Evolutionary conservation across 2,113 vertebrate species (phyloP).

Genomic region (Electrona antarctica): DNA sequence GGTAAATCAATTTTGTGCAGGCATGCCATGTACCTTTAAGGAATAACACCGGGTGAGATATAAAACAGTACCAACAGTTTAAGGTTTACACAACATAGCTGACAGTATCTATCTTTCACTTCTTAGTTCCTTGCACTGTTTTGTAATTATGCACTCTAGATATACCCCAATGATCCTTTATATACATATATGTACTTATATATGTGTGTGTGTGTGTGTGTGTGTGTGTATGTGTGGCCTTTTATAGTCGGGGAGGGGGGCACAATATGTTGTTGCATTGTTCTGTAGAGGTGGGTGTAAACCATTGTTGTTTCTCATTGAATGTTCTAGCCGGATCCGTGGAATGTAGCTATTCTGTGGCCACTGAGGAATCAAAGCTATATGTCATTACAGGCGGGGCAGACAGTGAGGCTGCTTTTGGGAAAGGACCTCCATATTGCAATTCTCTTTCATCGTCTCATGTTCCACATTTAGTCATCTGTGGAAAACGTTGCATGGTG

Average conservation of each 20-base stretch:
- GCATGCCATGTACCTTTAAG: neutral
- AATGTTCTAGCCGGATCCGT: conserved; percentile 60
- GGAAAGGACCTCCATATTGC: conserved; percentile 46
- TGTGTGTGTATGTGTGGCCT: conserved; percentile 18
- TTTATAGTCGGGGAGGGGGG: conserved; percentile 10
- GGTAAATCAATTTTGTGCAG: conserved; percentile 30
- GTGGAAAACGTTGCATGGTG: conserved; percentile 38
- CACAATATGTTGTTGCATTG: conserved; percentile 34
- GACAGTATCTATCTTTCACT: conserved; percentile 26
- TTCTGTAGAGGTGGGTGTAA: conserved; percentile 19
- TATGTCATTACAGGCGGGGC: conserved; percentile 36
- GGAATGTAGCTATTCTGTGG: conserved; percentile 60
- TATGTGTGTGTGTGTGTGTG: conserved; percentile 4
- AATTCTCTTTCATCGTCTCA: conserved; percentile 47
- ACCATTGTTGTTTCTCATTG: conserved; percentile 53
- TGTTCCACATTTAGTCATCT: conserved; percentile 36
- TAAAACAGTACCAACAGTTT: neutral
- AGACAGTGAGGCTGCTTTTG: conserved; percentile 26
- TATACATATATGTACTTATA: neutral
- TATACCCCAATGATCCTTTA: conserved; percentile 6
- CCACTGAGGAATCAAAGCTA: conserved; percentile 43
- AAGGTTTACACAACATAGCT: conserved; percentile 13
- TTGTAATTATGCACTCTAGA: conserved; percentile 27
- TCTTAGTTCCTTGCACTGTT: conserved; percentile 38
- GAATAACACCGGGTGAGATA: neutral